These are phyloP conservation scores for Hypsibius dujardini DNA, from an alignment of 1,140 invertebrate genomes.

Conservation along the genomic window DNA sequence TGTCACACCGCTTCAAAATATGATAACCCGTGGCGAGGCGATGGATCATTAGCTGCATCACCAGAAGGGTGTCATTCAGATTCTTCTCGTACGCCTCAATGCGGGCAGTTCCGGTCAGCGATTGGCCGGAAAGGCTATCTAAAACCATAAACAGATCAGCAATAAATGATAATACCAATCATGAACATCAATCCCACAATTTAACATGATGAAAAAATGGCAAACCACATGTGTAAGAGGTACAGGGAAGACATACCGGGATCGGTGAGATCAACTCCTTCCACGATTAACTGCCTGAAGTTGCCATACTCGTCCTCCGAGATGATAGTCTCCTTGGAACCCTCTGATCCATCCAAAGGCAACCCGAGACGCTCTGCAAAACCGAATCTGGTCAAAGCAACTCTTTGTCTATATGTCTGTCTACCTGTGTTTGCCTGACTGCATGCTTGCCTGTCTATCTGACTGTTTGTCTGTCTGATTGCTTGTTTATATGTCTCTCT, in stretches of 20 bases:
- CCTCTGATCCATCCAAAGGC: slow-evolving; percentile 8
- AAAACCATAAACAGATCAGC: too few relatives aligned
- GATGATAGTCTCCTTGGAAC: neutral
- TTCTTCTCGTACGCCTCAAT: neutral
- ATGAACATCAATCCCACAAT: too few relatives aligned
- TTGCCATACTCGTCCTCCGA: neutral
- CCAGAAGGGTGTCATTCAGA: neutral
- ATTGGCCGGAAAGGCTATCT: too few relatives aligned
- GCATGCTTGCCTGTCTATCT: too few relatives aligned
- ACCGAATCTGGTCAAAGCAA: neutral
- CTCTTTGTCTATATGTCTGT: neutral
- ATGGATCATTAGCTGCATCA: neutral
- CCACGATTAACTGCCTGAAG: neutral
- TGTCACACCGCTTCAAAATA: neutral
- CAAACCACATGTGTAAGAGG: too few relatives aligned
- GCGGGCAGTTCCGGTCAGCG: neutral
- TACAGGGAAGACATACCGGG: neutral
- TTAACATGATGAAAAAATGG: too few relatives aligned
- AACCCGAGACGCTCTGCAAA: neutral
- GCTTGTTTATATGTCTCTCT: too few relatives aligned
- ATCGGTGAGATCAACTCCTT: slow-evolving; percentile 9
- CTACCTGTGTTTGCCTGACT: too few relatives aligned
- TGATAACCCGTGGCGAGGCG: neutral
- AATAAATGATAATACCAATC: too few relatives aligned
- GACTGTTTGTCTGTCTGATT: too few relatives aligned